These are phyloP conservation scores for Podocnemis expansa DNA, from an alignment of 2,113 vertebrate species.

Conservation along the genomic window DNA sequence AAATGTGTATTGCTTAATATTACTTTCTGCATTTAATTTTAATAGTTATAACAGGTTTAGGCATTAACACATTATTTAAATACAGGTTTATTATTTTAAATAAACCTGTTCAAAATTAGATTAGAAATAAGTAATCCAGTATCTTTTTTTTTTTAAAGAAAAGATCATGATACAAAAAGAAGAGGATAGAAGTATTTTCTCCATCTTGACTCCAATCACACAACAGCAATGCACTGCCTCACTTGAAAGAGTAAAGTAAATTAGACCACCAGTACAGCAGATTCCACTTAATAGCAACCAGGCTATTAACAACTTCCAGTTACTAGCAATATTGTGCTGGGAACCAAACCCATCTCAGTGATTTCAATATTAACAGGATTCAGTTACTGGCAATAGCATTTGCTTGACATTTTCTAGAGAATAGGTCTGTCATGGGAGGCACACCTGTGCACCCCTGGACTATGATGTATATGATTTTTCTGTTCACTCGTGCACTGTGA, in stretches of 20 bases:
- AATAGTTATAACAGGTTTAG: neutral
- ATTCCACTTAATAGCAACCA: neutral
- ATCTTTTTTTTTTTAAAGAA: neutral
- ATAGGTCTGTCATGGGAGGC: too few species aligned
- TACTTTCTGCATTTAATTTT: neutral
- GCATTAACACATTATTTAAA: neutral
- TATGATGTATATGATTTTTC: too few species aligned
- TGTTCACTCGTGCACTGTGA: too few species aligned
- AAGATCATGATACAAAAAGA: neutral
- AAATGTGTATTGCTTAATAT: neutral
- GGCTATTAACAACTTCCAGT: neutral
- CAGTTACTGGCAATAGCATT: neutral
- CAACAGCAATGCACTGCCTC: neutral
- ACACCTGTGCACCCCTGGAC: too few species aligned
- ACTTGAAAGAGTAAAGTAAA: neutral
- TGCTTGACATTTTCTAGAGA: neutral
- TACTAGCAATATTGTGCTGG: neutral
- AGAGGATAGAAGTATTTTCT: neutral
- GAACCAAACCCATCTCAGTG: neutral
- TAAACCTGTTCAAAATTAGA: neutral
- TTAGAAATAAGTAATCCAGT: neutral
- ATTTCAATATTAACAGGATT: neutral
- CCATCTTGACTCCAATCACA: neutral
- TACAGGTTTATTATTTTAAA: neutral
- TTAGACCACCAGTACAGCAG: neutral